Percentiles rank a stretch among this genome's conserved stretches.
These are phyloP conservation scores for Nyctereutes procyonoides DNA, from an alignment of 2,113 vertebrate genomes.

Conservation along the genomic window DNA sequence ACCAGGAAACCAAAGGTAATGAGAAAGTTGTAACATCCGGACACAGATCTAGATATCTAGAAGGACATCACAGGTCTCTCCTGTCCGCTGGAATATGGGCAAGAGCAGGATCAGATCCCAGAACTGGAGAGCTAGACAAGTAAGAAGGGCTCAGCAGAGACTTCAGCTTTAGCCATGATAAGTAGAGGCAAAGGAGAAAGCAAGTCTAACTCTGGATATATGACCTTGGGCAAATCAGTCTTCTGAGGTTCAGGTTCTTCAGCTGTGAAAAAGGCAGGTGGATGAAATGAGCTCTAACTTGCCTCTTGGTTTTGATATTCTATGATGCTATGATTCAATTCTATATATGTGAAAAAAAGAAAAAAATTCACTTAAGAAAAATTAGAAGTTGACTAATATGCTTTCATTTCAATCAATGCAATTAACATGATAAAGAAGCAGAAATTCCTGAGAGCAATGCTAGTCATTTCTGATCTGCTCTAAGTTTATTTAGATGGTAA, in stretches of 20 bases:
- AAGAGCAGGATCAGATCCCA: background rate
- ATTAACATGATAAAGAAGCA: conserved; percentile 19
- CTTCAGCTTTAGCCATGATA: background rate
- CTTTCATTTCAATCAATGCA: conserved; percentile 52
- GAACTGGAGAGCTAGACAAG: background rate
- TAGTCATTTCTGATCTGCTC: conserved; percentile 3
- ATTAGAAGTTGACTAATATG: background rate
- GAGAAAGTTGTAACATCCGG: background rate
- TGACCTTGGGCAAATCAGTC: background rate
- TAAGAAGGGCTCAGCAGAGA: background rate
- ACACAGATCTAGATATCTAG: background rate
- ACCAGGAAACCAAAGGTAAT: conserved; percentile 32
- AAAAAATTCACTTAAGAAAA: conserved; percentile 53
- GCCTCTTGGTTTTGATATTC: conserved; percentile 12
- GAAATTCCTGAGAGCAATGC: conserved; percentile 5
- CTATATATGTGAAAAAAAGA: conserved; percentile 14
- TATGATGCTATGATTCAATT: conserved; percentile 18
- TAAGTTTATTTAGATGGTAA: background rate
- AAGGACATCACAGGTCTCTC: background rate
- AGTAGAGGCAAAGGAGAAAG: background rate
- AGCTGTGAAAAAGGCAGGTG: background rate
- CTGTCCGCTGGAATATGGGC: background rate
- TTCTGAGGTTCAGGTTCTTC: background rate
- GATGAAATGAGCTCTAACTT: background rate
- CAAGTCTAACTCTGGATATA: background rate